Percentiles rank a stretch among this genome's conserved stretches.
phyloP scores from a whole-genome alignment of 92 coral and sea anemone species.

The Nematostella vectensis region DNA sequence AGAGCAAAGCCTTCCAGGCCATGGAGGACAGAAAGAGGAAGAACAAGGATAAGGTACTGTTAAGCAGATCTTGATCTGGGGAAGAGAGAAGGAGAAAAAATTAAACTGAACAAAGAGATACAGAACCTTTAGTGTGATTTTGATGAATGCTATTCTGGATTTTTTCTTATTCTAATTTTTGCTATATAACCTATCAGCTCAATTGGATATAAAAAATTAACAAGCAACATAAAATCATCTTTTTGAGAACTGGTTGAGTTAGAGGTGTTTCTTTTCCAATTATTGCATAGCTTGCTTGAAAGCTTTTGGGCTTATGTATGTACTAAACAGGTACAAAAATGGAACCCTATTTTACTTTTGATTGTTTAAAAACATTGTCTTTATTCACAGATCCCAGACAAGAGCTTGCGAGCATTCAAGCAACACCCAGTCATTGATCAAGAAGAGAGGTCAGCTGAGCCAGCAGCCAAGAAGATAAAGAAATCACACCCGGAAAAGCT shows the following conservation, averaged over 20 bases:
- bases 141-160: no score
- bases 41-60: slow-evolving; percentile 39
- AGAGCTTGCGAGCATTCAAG: slow-evolving; percentile 48
- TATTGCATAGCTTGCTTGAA: no score
- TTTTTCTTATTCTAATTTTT: no score
- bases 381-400: slow-evolving; percentile 54
- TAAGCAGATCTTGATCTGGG: no score
- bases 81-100: no score
- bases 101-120: no score
- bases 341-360: neutral
- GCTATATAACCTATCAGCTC: neutral
- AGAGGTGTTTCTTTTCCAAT: no score
- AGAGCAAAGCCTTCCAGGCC: slow-evolving; percentile 88
- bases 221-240: neutral
- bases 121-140: no score
- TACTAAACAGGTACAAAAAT: neutral
- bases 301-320: neutral
- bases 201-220: no score
- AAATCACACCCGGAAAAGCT: slow-evolving; percentile 26
- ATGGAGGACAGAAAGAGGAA: slow-evolving; percentile 73
- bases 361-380: slow-evolving; percentile 39
- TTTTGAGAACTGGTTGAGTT: neutral
- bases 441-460: slow-evolving; percentile 2
- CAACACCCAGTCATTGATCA: slow-evolving; percentile 46
- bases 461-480: slow-evolving; percentile 16